These are phyloP conservation scores for Manis pentadactyla DNA, from an alignment of 2,797 vertebrate species.

Conservation along the genomic window DNA sequence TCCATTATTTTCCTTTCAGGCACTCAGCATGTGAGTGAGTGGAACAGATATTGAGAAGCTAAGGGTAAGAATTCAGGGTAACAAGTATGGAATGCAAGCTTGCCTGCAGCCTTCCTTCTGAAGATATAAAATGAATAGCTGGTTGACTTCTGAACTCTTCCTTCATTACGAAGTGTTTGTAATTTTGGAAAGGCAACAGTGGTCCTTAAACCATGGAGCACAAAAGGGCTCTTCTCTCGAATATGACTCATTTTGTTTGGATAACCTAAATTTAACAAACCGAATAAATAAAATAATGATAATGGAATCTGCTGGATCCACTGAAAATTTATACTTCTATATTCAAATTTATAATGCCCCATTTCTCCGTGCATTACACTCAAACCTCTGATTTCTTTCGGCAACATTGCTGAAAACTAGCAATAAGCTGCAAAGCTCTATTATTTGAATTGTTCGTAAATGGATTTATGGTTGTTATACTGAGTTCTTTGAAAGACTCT, in stretches of 20 bases:
- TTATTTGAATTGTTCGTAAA: constrained; percentile 43
- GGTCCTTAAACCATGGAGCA: neutral
- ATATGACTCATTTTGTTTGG: neutral
- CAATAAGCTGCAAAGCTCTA: neutral
- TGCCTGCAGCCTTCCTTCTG: neutral
- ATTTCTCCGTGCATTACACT: neutral
- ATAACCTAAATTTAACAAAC: neutral
- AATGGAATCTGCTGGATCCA: neutral
- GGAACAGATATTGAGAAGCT: neutral
- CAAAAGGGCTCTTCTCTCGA: neutral
- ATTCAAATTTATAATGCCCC: neutral
- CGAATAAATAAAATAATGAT: neutral
- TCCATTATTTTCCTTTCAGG: neutral
- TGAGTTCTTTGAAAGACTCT: constrained; percentile 2
- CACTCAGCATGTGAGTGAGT: fast-evolving
- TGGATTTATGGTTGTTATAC: neutral
- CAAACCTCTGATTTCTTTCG: constrained; percentile 53
- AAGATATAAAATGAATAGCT: neutral
- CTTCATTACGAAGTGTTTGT: fast-evolving
- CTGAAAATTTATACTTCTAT: neutral
- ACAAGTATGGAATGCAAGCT: neutral
- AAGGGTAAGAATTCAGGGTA: neutral
- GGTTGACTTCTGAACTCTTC: neutral
- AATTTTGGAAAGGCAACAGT: neutral
- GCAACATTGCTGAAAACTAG: neutral